phyloP scores from a whole-genome alignment of 2,797 vertebrate species.

The Sebastes alutus region DNA sequence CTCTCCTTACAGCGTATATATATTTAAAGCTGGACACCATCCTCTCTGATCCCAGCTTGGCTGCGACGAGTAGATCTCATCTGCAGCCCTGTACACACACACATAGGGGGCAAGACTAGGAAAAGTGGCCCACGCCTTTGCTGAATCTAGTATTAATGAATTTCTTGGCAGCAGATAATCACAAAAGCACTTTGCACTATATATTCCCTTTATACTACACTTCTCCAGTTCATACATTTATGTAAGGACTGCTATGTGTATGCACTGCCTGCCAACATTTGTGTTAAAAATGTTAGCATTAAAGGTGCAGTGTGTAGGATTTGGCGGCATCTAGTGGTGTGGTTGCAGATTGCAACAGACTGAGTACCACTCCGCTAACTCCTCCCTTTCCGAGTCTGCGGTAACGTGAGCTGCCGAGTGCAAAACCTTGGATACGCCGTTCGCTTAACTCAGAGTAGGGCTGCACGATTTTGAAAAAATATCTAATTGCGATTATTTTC shows the following conservation, averaged over 20 bases:
- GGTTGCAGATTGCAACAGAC: too few species aligned
- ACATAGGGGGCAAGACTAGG: not conserved
- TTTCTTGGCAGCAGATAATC: not conserved
- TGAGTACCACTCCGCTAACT: not conserved
- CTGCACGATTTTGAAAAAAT: too few species aligned
- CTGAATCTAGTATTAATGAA: not conserved
- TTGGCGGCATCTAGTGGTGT: not conserved
- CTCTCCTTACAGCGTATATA: constrained; percentile 12
- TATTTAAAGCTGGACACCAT: constrained; percentile 28
- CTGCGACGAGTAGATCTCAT: constrained; percentile 4
- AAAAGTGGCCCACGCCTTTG: not conserved
- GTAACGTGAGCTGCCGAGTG: not conserved
- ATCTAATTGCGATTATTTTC: too few species aligned
- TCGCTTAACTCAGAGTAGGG: too few species aligned
- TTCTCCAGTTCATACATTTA: not conserved
- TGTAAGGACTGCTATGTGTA: not conserved
- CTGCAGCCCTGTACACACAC: not conserved
- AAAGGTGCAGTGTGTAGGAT: not conserved
- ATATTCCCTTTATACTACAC: not conserved
- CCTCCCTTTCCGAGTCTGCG: not conserved
- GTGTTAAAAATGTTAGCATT: not conserved
- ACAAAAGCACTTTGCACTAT: not conserved
- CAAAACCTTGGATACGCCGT: not conserved
- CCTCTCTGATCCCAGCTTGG: constrained; percentile 16
- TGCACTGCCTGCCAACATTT: not conserved